Evolutionary conservation across 2,113 vertebrate genomes (phyloP).

Genomic region (Daphoenositta chrysoptera): DNA sequence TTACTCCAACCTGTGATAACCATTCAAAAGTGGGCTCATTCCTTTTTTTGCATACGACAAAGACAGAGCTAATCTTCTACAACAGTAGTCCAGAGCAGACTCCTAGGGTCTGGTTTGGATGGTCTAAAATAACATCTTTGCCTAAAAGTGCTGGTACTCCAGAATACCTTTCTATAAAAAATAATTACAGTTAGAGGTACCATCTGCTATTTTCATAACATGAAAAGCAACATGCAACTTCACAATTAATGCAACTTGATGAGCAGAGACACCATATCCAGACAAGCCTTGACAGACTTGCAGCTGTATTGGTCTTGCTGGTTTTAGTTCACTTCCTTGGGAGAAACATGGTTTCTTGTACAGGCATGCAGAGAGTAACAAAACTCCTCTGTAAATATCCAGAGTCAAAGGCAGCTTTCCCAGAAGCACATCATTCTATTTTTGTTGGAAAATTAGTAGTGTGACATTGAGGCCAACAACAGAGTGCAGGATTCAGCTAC

Average conservation of each 20-base stretch:
- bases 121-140: not conserved
- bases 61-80: not conserved
- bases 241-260: not conserved
- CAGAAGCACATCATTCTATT: not conserved
- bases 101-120: not conserved
- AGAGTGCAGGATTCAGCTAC: not conserved
- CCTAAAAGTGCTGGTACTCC: not conserved
- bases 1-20: not conserved
- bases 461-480: not conserved
- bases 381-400: not conserved
- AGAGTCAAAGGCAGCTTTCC: not conserved
- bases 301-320: not conserved
- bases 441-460: not conserved
- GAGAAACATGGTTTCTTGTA: not conserved
- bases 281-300: not conserved
- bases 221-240: not conserved
- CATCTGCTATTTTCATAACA: not conserved
- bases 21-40: not conserved
- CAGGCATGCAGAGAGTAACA: not conserved
- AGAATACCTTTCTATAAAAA: not conserved
- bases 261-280: not conserved
- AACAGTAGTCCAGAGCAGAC: not conserved
- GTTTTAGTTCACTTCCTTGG: not conserved
- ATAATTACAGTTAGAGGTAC: not conserved
- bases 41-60: not conserved